Conservation (phyloP, 2,113 vertebrate species). For the Aegotheles bennettii region DNA sequence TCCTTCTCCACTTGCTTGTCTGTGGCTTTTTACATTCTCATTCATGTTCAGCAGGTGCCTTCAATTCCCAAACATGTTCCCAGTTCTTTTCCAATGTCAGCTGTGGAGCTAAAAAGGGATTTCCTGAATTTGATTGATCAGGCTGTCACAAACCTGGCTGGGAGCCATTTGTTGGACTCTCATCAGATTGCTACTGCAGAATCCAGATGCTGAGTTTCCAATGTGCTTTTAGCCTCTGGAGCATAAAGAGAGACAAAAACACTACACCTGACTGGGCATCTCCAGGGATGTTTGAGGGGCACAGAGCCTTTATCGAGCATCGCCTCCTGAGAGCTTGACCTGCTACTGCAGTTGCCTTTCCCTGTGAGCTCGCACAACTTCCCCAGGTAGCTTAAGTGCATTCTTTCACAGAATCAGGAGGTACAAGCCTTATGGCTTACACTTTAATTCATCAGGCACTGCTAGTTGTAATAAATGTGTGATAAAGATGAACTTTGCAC, state of each 20-base stretch:
- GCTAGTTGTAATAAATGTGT: background rate
- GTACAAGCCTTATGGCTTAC: background rate
- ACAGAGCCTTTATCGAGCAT: background rate
- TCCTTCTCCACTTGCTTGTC: background rate
- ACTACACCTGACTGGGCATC: background rate
- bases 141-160: constrained; percentile 50
- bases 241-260: background rate
- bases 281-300: background rate
- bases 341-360: background rate
- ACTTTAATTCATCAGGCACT: background rate
- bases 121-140: constrained; percentile 52
- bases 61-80: constrained; percentile 10
- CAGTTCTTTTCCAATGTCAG: constrained; percentile 10
- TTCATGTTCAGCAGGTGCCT: constrained; percentile 6
- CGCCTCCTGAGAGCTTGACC: background rate
- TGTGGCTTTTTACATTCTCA: background rate
- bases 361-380: background rate
- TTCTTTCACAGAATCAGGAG: background rate
- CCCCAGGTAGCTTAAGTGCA: background rate
- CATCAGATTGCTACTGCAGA: constrained; percentile 16
- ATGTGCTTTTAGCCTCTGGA: background rate
- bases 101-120: constrained; percentile 27
- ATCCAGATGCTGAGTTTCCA: constrained; percentile 40
- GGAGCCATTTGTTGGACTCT: constrained; percentile 32
- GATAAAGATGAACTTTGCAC: background rate